Base-by-base conservation (phyloP, 2,113 vertebrate genomes). In the Balaeniceps rex region DNA sequence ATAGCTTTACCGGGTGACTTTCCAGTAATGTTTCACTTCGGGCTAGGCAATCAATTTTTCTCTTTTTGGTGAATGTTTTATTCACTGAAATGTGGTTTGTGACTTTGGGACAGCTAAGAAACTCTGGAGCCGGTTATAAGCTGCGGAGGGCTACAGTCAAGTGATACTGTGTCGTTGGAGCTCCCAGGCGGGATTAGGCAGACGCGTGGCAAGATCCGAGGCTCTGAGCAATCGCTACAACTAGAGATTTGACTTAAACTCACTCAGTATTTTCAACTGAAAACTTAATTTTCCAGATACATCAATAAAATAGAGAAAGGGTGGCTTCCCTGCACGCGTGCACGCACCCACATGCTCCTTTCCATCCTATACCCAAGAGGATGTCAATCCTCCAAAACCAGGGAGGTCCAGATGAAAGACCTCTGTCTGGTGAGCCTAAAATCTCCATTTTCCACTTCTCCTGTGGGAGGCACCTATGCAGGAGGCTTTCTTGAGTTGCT, bases 181-280 rank as follows among this genome's bases (percentile, higher is more conserved):
- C 64, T 85, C 64, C 17, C 42, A 24, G 17, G 44, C 1, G 1
- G 46, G 47, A 76, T 81, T 54, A 57, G 40, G 60, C 44, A 60
- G 61, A 31, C 1, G 2, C 0, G 2, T 0, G 6, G 47, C 18
- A 14, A 49, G 26, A 55, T 44, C 44, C 1, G 1, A 61, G 64
- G 52, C 31, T 64, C 55, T 34, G 29, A 91, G 19, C 2, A 1
- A 33, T 78, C 0, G 0, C 44, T 49, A 6, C 65, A 78, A 18
- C 33, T 36, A 23, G 3, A 2, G 14, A 31, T 86, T 82, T 72
- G 49, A 69, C 31, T 77, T 47, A 55, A 87, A 76, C 12, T 74
- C 40, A 40, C 42, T 46, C 38, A 23, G 6, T 54, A 26, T 76
- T 90, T 90, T 93, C 34, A 83, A 29, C 4, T 52, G 68, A 90